Conservation (phyloP, 2,797 vertebrate species). For the Eulemur coronatus region DNA sequence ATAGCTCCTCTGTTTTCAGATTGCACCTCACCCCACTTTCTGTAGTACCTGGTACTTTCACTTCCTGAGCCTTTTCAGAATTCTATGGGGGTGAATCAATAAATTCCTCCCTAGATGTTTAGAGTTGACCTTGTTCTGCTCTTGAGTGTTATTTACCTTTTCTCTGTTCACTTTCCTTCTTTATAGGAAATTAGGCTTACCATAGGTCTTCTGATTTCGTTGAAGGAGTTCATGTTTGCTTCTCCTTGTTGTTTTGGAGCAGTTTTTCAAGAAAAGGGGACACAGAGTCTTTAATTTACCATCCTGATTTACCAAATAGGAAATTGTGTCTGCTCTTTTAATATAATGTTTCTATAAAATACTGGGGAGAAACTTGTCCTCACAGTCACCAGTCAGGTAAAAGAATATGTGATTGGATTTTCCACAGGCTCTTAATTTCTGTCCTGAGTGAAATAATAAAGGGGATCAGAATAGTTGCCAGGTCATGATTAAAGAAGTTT, state of each 20-base stretch:
- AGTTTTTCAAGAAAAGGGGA: background rate
- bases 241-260: background rate
- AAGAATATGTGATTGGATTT: constrained; percentile 28
- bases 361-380: background rate
- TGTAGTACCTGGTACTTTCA: background rate
- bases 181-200: background rate
- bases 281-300: background rate
- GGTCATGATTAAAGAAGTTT: constrained; percentile 14
- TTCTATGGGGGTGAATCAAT: background rate
- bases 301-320: background rate
- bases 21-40: background rate
- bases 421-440: constrained; percentile 35
- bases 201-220: background rate
- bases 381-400: background rate
- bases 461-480: constrained; percentile 12
- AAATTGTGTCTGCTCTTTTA: background rate
- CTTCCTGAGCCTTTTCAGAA: background rate
- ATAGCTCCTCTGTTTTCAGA: background rate
- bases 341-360: constrained; percentile 20
- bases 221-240: background rate
- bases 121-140: background rate
- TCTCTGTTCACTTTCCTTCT: background rate
- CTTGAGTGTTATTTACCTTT: background rate
- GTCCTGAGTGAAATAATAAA: constrained; percentile 11
- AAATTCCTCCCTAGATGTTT: background rate